Evolutionary conservation across 92 coral and sea anemone genomes (phyloP), one percentile per base, ranked within the genome.

Genomic region (Porites lobata): DNA sequence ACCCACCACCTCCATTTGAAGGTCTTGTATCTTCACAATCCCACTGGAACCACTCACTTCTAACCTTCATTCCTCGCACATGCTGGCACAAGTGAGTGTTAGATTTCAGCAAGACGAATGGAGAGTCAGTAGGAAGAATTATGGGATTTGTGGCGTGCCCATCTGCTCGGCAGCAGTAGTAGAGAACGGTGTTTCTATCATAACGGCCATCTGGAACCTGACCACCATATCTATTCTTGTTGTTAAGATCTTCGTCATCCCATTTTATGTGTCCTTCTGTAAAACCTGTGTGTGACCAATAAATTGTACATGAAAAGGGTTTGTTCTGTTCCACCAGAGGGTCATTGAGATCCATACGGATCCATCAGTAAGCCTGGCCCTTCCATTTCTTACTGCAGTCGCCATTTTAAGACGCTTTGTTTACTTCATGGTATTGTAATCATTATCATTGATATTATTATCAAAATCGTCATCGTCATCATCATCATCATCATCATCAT

Each of bases 121-220:
- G 91, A 29, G 62, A 77, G 87, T 90, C 80, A 21, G 92, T 86
- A 53, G 95, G 95, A 2, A 89, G 91, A 50, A 67, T 84, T n/a
- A 92, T 92, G 89, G 83, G 72, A 65, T 92, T 77, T 20, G 92
- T 85, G 21, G 93, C 89, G n/a, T 89, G 83, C 5, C 93, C 95
- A 7, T 89, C 91, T 9, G 61, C 17, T 18, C 92, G 93, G 84
- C 95, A 89, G 66, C 95, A 92, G 83, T 89, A 89, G 38, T 68
- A 56, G 47, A 92, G 86, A 6, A 17, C 24, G 4, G 93, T 92
- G 50, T 65, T 69, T 43, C 32, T 38, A 77, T 64, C 83, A 69
- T 85, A 89, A 0, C 18, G 13, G 7, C 95, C 95, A 52, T 82
- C 88, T 8, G 95, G 95, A 50, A 89, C 72, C 65, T 70, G 22